A percentile compares a stretch with the other conserved stretches of the same genome.
phyloP scores from a whole-genome alignment of 2,888 invertebrate species.

The Kryphioiulus occultus region DNA sequence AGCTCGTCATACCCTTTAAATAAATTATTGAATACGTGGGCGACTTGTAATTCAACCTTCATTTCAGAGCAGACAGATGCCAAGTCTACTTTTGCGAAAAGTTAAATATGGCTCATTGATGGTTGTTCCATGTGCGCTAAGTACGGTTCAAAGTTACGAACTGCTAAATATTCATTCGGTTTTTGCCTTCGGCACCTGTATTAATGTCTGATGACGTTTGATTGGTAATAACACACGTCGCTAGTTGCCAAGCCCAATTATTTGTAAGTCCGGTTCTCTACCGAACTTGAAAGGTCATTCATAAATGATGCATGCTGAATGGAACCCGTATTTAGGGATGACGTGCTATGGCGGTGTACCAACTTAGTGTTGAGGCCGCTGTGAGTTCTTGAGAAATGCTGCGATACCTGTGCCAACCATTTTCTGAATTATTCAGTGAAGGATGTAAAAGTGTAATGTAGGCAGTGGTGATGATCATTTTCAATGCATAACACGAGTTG shows the following conservation, averaged over 20 bases:
- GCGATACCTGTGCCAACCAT: background rate
- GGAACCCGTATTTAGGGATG: background rate
- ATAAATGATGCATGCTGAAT: background rate
- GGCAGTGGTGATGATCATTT: background rate
- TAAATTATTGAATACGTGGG: background rate
- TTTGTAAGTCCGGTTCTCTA: background rate
- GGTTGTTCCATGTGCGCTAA: background rate
- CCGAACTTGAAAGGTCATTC: background rate
- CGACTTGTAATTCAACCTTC: background rate
- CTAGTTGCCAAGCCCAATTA: background rate
- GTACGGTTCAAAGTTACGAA: background rate
- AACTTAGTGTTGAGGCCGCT: background rate
- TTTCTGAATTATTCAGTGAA: conserved; percentile 3
- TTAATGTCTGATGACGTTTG: background rate
- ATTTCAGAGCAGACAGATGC: background rate
- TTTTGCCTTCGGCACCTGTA: background rate
- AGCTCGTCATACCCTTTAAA: background rate
- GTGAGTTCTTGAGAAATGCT: background rate
- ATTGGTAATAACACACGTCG: background rate
- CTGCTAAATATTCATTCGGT: background rate
- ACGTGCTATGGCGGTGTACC: background rate
- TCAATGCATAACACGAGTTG: background rate
- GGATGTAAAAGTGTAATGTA: background rate
- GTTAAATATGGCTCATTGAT: background rate
- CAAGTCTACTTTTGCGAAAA: background rate